These are phyloP conservation scores for Palythoa heliodiscus DNA, from an alignment of 92 coral and sea anemone species.

Conservation along the genomic window DNA sequence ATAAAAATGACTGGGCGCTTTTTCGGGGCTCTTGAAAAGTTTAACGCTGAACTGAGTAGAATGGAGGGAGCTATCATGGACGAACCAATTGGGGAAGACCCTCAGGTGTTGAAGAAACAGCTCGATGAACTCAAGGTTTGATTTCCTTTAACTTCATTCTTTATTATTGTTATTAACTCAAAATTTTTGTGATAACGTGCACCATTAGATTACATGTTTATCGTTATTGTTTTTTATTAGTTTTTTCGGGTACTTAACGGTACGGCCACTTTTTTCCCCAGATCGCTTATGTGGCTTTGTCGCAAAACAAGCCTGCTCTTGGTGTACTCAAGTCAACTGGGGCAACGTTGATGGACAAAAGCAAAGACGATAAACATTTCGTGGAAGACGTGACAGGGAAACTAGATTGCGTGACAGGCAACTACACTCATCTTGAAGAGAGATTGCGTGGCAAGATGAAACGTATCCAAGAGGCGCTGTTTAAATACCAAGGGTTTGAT, in stretches of 20 bases:
- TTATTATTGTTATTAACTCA: background rate
- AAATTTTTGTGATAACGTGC: background rate
- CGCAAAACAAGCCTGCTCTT: slow-evolving; percentile 82
- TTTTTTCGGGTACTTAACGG: background rate
- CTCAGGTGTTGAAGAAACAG: slow-evolving; percentile 59
- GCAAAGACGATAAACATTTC: slow-evolving; percentile 69
- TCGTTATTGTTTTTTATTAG: background rate
- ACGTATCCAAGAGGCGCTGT: slow-evolving; percentile 75
- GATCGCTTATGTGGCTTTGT: slow-evolving; percentile 77
- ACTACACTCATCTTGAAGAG: slow-evolving; percentile 72
- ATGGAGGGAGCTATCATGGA: slow-evolving; percentile 71
- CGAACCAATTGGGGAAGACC: slow-evolving; percentile 64
- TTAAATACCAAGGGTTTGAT: slow-evolving; percentile 74
- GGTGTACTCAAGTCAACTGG: slow-evolving; percentile 87
- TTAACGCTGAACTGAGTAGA: slow-evolving; percentile 63
- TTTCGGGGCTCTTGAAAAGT: slow-evolving; percentile 58
- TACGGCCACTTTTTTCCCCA: background rate
- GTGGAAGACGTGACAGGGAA: slow-evolving; percentile 80
- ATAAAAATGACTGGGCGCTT: slow-evolving; percentile 69
- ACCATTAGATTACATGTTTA: background rate
- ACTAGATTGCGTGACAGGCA: slow-evolving; percentile 75
- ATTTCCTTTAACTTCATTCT: background rate
- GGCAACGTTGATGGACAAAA: slow-evolving; percentile 79
- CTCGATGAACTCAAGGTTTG: slow-evolving; percentile 76
- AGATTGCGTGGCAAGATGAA: slow-evolving; percentile 76